These are phyloP conservation scores for Gallinago undulata DNA, from an alignment of 2,113 vertebrate genomes.

Conservation along the genomic window DNA sequence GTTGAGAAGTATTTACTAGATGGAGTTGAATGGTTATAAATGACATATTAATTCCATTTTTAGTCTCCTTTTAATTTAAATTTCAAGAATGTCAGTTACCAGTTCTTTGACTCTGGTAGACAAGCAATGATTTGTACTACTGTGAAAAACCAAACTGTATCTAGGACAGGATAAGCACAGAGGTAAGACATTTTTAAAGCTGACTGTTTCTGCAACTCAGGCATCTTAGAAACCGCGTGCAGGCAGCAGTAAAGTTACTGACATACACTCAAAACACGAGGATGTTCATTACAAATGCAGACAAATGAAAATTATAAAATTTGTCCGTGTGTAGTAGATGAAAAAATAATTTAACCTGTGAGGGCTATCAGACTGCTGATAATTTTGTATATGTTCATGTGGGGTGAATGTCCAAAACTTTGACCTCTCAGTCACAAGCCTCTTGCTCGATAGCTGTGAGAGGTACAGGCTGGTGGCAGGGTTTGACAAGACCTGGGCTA, in stretches of 20 bases:
- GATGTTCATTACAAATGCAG: neutral
- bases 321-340: rapidly evolving
- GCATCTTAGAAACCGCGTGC: neutral
- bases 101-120: neutral
- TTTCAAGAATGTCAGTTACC: neutral
- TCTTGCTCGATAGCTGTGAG: neutral
- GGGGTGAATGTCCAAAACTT: neutral
- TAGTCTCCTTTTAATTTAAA: neutral
- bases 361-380: neutral
- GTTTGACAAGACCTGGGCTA: neutral
- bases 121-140: neutral
- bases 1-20: neutral
- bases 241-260: neutral
- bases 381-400: neutral
- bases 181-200: neutral
- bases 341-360: neutral
- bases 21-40: neutral
- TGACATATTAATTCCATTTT: neutral
- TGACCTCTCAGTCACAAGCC: neutral
- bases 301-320: neutral
- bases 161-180: neutral
- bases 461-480: neutral
- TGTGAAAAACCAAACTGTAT: neutral
- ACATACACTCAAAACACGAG: neutral
- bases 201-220: neutral